phyloP scores from a whole-genome alignment of 2,113 vertebrate species.

The Phylloscopus whistleri region DNA sequence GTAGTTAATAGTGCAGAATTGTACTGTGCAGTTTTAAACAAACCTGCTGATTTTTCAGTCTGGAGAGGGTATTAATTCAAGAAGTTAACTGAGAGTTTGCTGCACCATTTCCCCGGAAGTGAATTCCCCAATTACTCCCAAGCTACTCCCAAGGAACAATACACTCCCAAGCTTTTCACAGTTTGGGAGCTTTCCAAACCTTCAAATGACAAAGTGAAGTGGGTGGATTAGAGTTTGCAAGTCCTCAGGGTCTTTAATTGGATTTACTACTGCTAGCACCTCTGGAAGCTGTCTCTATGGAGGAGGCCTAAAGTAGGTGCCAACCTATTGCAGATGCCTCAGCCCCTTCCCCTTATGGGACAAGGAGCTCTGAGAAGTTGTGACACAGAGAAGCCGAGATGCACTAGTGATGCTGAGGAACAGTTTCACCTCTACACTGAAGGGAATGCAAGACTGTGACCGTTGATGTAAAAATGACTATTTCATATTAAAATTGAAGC shows the following conservation, averaged over 20 bases:
- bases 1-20: background rate
- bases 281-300: background rate
- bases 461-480: background rate
- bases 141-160: background rate
- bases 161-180: rapidly evolving
- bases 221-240: background rate
- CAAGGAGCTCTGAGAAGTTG: background rate
- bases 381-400: background rate
- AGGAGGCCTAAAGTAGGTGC: background rate
- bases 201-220: background rate
- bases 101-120: rapidly evolving
- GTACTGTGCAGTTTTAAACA: background rate
- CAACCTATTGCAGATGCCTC: background rate
- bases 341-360: background rate
- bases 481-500: background rate
- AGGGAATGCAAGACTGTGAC: background rate
- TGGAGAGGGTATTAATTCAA: background rate
- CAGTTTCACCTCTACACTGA: background rate
- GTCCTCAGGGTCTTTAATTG: background rate
- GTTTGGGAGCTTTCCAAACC: background rate
- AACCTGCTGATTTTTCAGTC: background rate
- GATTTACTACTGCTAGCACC: background rate
- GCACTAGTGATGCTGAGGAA: background rate
- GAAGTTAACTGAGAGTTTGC: background rate
- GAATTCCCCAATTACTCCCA: background rate